Evolutionary conservation across 2,888 invertebrate genomes (phyloP).

Genomic region (Drosophila neutralis): DNA sequence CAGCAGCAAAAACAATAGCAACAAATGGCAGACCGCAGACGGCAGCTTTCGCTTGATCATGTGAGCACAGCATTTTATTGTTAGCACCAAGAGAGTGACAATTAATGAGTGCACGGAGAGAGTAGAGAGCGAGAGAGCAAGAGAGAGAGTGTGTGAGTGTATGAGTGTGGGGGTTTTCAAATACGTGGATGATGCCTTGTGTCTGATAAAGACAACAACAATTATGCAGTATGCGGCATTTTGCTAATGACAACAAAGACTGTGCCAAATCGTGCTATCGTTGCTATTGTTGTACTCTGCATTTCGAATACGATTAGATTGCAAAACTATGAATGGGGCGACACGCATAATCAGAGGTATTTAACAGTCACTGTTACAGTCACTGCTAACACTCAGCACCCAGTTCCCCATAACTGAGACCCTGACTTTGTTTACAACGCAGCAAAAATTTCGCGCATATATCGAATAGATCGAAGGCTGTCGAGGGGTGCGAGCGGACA

Average conservation of each 20-base stretch:
- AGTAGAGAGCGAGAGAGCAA: conserved; percentile 10
- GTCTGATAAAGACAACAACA: conserved; percentile 29
- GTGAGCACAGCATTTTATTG: conserved; percentile 64
- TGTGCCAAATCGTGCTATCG: conserved; percentile 1
- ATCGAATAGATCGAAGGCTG: conserved; percentile 16
- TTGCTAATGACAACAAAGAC: conserved; percentile 23
- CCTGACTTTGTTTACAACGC: conserved; percentile 70
- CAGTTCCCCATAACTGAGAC: conserved; percentile 38
- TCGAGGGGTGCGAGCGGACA: neutral
- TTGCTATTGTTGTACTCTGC: conserved; percentile 49
- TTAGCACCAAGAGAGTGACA: conserved; percentile 36
- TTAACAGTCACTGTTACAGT: conserved; percentile 10
- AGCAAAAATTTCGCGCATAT: conserved; percentile 33
- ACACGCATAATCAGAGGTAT: conserved; percentile 30
- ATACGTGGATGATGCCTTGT: conserved; percentile 25
- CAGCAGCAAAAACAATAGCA: conserved; percentile 12
- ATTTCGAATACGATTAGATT: conserved; percentile 61
- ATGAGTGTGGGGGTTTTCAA: conserved; percentile 12
- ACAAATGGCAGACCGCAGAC: conserved; percentile 27
- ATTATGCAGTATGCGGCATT: conserved; percentile 41
- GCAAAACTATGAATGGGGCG: conserved; percentile 64
- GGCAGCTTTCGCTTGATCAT: conserved; percentile 55
- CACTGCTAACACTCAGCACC: conserved; percentile 12
- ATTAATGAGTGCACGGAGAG: conserved; percentile 10
- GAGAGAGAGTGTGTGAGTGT: conserved; percentile 4